phyloP scores from a whole-genome alignment of 2,797 vertebrate species.

The Micromesistius poutassou region DNA sequence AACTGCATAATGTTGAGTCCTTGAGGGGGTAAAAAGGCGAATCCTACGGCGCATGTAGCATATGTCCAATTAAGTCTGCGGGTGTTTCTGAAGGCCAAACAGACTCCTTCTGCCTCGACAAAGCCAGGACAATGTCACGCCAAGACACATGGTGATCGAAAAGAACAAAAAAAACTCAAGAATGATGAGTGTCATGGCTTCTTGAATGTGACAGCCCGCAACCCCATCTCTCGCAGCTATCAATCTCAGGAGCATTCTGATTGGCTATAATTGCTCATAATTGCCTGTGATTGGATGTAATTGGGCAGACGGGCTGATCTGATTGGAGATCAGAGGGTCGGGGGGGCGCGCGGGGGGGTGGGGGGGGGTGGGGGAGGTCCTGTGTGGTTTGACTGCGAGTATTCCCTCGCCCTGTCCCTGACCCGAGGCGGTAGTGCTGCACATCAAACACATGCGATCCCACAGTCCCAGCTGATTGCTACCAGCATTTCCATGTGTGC shows the following conservation, averaged over 20 bases:
- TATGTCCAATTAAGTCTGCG: neutral
- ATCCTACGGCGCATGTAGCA: neutral
- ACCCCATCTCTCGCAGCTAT: slow-evolving; percentile 59
- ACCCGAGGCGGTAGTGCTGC: slow-evolving; percentile 46
- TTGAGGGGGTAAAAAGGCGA: neutral
- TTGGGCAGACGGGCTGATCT: slow-evolving; percentile 66
- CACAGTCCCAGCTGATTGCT: slow-evolving; percentile 60
- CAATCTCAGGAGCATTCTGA: slow-evolving; percentile 69
- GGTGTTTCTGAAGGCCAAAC: slow-evolving; percentile 40
- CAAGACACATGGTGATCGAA: slow-evolving; percentile 43
- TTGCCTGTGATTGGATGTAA: slow-evolving; percentile 72
- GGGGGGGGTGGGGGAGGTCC: slow-evolving; percentile 34
- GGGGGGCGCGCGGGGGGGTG: no score
- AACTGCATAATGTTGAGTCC: no score
- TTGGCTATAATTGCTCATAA: slow-evolving; percentile 67
- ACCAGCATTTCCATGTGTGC: slow-evolving; percentile 36
- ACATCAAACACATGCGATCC: slow-evolving; percentile 56
- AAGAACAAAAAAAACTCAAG: slow-evolving; percentile 3
- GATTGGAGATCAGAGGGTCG: slow-evolving; percentile 66
- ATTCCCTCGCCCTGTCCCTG: slow-evolving; percentile 55
- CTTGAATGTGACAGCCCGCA: slow-evolving; percentile 58
- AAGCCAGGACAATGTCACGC: slow-evolving; percentile 20
- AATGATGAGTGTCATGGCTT: slow-evolving; percentile 47
- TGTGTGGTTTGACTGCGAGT: slow-evolving; percentile 61
- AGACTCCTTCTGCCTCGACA: slow-evolving; percentile 29